Evolutionary conservation across 2,113 vertebrate genomes (phyloP).

Genomic region (Hippopotamus amphibius): DNA sequence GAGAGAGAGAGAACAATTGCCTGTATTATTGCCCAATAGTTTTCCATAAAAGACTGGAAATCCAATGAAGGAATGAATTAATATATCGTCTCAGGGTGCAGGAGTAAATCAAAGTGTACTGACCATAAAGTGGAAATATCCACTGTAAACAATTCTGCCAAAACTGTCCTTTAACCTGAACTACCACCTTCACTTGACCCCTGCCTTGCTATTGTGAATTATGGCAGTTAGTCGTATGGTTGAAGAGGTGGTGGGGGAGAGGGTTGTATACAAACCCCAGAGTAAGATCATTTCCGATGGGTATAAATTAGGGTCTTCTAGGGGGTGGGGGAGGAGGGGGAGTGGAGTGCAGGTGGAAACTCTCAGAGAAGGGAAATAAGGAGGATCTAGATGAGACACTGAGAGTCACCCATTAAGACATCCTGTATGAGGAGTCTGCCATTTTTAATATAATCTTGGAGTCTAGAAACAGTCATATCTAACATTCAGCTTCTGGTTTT

Average conservation of each 20-base stretch:
- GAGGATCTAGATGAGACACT: not conserved
- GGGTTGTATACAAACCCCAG: not conserved
- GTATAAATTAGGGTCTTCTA: not conserved
- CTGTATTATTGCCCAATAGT: not conserved
- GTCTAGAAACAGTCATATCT: conserved; percentile 7
- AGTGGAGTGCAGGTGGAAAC: rapidly evolving
- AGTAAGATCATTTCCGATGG: not conserved
- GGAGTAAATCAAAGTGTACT: not conserved
- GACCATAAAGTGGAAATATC: not conserved
- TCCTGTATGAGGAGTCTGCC: not conserved
- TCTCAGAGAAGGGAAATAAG: not conserved
- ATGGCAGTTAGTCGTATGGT: not conserved
- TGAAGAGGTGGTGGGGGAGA: rapidly evolving
- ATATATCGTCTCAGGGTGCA: not conserved
- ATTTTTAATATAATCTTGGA: not conserved
- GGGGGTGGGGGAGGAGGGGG: too few species aligned
- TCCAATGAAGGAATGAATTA: not conserved
- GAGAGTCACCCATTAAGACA: not conserved
- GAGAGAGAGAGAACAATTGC: not conserved
- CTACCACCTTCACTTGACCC: not conserved
- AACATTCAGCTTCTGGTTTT: not conserved
- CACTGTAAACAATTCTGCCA: not conserved
- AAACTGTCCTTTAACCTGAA: not conserved
- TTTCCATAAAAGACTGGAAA: not conserved
- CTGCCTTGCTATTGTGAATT: not conserved